These are phyloP conservation scores for Zhuqinia jingwanae DNA, from an alignment of 2,888 invertebrate species.

Conservation along the genomic window DNA sequence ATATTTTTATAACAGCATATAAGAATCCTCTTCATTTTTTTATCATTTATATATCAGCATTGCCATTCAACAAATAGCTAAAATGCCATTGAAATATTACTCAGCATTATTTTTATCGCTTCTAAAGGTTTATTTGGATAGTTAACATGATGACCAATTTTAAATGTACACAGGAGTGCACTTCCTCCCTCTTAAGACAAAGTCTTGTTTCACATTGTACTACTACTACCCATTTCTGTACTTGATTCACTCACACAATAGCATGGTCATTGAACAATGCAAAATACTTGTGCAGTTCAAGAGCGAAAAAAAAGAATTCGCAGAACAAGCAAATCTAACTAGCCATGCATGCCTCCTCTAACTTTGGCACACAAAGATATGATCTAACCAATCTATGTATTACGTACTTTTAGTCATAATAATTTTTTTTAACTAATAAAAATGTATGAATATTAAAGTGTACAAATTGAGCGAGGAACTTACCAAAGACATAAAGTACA, in stretches of 20 bases:
- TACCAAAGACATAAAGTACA: slow-evolving; percentile 8
- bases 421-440: too few species aligned
- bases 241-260: neutral
- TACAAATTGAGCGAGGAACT: neutral
- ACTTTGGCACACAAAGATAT: too few species aligned
- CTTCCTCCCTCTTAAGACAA: neutral
- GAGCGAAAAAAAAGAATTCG: too few species aligned
- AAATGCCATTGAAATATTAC: too few species aligned
- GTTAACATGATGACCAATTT: neutral
- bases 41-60: neutral
- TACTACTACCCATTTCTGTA: too few species aligned
- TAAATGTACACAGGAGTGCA: neutral
- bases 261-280: too few species aligned
- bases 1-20: neutral
- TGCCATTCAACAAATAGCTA: neutral
- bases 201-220: neutral
- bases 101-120: too few species aligned
- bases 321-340: neutral
- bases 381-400: too few species aligned
- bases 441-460: slow-evolving; percentile 17
- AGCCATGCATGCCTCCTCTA: neutral
- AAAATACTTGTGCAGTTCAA: too few species aligned
- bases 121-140: too few species aligned
- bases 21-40: neutral
- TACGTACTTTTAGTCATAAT: too few species aligned